Evolutionary conservation across 2,113 vertebrate genomes (phyloP), one percentile per base, ranked within the genome.

Genomic region (Crotalus horridus): DNA sequence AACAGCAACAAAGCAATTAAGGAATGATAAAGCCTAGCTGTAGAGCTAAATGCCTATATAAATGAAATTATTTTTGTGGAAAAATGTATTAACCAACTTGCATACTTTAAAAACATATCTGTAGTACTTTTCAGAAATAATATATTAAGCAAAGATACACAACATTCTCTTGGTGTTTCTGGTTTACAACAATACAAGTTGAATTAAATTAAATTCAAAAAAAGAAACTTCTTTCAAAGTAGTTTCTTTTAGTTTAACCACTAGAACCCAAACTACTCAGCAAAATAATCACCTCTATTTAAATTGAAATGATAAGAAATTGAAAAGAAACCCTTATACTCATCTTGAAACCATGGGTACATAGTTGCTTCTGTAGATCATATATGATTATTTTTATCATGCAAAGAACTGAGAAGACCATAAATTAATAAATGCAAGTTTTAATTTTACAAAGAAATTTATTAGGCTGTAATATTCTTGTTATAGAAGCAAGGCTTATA

Each of bases 1-100:
- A 96, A 69, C 4, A 3, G 59, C 88, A 93, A 64, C 61, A 46
- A 86, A 95, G 81, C n/a, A 96, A 93, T 87, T 93, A 91, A 93
- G 91, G 89, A 94, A 96, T 54, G 64, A 89, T 59, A 95, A 95
- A 96, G 94, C 8, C 46, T 87, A 93, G n/a, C 8, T 86, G 24
- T n/a, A 87, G 39, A 86, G n/a, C 23, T 11, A 59, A 53, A 21
- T 89, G 54, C 29, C 74, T 89, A 69, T 29, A 89, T 89, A 48
- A 95, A 95, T 20, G 94, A 94, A 94, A 94, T 94, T 61, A 92
- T 95, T 93, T 95, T 64, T 95, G 89, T 95, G 93, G 95, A 89
- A 69, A 96, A 95, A 61, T 90, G 46, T 87, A 94, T 93, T 96
- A 58, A 95, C 89, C 9, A 92, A 89, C 92, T 97, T 96, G 93